Evolutionary conservation across 2,113 vertebrate species (phyloP), one percentile per base, ranked within the genome.

Genomic region (Shinisaurus crocodilurus): DNA sequence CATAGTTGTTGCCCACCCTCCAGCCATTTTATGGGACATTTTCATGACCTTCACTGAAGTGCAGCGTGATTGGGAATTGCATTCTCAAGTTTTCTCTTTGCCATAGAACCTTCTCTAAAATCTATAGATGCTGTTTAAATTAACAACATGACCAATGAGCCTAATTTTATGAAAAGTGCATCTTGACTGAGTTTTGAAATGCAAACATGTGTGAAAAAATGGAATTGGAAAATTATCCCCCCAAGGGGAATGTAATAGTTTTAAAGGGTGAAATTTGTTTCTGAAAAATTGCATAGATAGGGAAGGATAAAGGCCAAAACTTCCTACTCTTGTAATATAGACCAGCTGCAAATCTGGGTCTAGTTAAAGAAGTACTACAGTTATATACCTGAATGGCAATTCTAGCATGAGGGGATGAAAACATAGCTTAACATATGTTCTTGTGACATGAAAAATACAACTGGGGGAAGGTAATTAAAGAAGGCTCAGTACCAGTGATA

Each of bases 341-440:
- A 50, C 67, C 23, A 85, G 8, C 32, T 88, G 8, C 69, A 86
- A 83, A 67, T 89, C 57, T 82, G 88, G 43, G 76, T 89, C 93
- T 89, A 85, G 87, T 91, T 89, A 89, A 79, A 45, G 90, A 85
- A 81, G 81, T 82, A 87, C 69, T 92, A 93, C 77, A 69, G 65
- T 23, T 63, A 70, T 20, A 75, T 87, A 90, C 82, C 77, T 88
- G 93, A 74, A 27, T 60, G 82, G 65, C 76, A 54, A 23, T 77
- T 88, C 29, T 70, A 86, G 79, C 67, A n/a, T 45, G 70, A 86
- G 34, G 45, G 60, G 79, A 90, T 81, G 81, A 92, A 95, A 90
- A 81, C 27, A 9, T 9, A 86, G 80, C 13, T 57, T 65, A 77
- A 20, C 57, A 83, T 29, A 43, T 63, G 65, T 40, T 20, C 48